These are phyloP conservation scores for Octodonta nipae DNA, from an alignment of 2,888 invertebrate species.

Conservation along the genomic window DNA sequence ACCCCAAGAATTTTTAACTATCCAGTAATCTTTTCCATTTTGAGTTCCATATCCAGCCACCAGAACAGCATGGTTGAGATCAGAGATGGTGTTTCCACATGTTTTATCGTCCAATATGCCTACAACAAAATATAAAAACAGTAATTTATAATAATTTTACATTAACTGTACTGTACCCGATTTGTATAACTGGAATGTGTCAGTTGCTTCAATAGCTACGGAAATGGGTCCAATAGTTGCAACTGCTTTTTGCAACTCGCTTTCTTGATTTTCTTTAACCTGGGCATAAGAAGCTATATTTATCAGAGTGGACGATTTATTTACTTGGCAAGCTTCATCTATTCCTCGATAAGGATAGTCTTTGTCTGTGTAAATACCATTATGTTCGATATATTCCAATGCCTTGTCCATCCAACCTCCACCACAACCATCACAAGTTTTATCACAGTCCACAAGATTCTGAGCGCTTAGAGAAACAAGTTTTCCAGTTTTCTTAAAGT, in stretches of 20 bases:
- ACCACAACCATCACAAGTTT: constrained; percentile 76
- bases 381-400: constrained; percentile 67
- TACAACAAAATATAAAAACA: too few species aligned
- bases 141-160: too few species aligned
- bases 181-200: constrained; percentile 2
- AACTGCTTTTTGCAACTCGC: constrained; percentile 23
- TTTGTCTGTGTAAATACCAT: constrained; percentile 72
- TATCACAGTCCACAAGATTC: constrained; percentile 71
- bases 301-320: too few species aligned
- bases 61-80: too few species aligned
- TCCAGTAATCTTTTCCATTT: too few species aligned
- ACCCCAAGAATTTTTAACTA: too few species aligned
- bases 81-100: too few species aligned
- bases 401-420: constrained; percentile 74
- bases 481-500: constrained; percentile 62
- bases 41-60: too few species aligned
- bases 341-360: constrained; percentile 82
- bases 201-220: constrained; percentile 13
- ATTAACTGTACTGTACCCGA: constrained; percentile 2
- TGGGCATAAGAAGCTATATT: too few species aligned
- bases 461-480: constrained; percentile 80
- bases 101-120: too few species aligned
- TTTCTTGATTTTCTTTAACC: too few species aligned
- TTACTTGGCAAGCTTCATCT: too few species aligned
- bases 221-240: constrained; percentile 15